A percentile compares a stretch with the other conserved stretches of the same genome.
These are phyloP conservation scores for Muraenolepis orangiensis DNA, from an alignment of 2,797 vertebrate genomes.

Conservation along the genomic window DNA sequence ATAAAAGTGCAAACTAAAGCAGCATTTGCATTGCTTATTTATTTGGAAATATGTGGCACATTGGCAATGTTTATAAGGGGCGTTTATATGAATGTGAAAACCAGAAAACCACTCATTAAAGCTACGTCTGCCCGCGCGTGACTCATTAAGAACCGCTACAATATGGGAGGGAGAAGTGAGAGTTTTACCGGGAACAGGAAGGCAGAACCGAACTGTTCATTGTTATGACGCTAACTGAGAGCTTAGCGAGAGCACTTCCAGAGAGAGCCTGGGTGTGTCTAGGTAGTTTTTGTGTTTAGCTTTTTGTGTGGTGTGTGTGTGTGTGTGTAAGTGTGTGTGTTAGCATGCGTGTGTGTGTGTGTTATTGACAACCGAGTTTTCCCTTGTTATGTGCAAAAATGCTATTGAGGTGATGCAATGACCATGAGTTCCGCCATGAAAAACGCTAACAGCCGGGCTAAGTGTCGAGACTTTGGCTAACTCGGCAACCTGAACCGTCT, in stretches of 20 bases:
- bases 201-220: background rate
- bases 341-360: slow-evolving; percentile 34
- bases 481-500: too few species aligned
- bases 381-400: slow-evolving; percentile 11
- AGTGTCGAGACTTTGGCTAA: background rate
- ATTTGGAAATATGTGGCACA: background rate
- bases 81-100: too few species aligned
- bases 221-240: background rate
- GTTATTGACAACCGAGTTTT: slow-evolving; percentile 33
- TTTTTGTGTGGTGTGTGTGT: slow-evolving; percentile 41
- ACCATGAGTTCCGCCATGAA: background rate
- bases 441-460: background rate
- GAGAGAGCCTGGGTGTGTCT: background rate
- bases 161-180: background rate
- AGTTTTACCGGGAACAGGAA: background rate
- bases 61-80: background rate
- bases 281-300: background rate
- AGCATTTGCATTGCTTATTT: background rate
- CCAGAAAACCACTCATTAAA: too few species aligned
- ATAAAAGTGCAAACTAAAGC: background rate
- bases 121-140: background rate
- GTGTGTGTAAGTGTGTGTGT: slow-evolving; percentile 30
- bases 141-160: background rate
- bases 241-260: background rate
- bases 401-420: slow-evolving; percentile 32